These are phyloP conservation scores for Limanda limanda DNA, from an alignment of 2,113 vertebrate species.

Conservation along the genomic window DNA sequence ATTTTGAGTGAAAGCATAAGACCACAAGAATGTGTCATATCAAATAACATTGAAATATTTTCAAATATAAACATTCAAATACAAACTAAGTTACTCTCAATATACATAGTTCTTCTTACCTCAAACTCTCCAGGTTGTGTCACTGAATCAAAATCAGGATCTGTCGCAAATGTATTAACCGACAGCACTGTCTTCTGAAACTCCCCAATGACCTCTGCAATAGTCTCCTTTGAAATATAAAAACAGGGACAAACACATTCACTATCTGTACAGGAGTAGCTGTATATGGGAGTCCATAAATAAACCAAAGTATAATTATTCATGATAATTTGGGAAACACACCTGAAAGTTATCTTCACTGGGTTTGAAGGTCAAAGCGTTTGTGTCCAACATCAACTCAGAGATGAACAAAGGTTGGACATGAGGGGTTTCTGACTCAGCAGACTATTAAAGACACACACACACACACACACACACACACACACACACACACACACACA, in stretches of 20 bases:
- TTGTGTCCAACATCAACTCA: conserved; percentile 84
- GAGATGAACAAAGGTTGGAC: conserved; percentile 83
- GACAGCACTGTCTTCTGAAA: conserved; percentile 83
- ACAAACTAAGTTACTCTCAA: not conserved
- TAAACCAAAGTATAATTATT: not conserved
- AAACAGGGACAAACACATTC: not conserved
- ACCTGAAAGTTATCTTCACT: conserved; percentile 87
- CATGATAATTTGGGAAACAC: conserved; percentile 29
- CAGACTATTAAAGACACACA: conserved; percentile 36
- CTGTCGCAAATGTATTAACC: conserved; percentile 79
- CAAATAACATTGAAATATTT: not conserved
- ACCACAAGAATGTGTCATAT: not conserved
- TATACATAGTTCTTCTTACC: conserved; percentile 57
- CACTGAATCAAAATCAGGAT: conserved; percentile 82
- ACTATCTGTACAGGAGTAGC: not conserved
- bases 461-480: not conserved
- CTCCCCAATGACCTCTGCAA: conserved; percentile 77
- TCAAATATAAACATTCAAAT: not conserved
- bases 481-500: not conserved
- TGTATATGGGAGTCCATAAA: not conserved
- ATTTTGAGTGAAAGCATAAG: not conserved
- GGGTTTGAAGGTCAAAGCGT: conserved; percentile 83
- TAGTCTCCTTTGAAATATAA: conserved; percentile 70
- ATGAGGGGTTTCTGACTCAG: conserved; percentile 47
- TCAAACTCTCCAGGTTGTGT: conserved; percentile 66